These are phyloP conservation scores for Leptocoma aspasia DNA, from an alignment of 2,113 vertebrate genomes.

Conservation along the genomic window DNA sequence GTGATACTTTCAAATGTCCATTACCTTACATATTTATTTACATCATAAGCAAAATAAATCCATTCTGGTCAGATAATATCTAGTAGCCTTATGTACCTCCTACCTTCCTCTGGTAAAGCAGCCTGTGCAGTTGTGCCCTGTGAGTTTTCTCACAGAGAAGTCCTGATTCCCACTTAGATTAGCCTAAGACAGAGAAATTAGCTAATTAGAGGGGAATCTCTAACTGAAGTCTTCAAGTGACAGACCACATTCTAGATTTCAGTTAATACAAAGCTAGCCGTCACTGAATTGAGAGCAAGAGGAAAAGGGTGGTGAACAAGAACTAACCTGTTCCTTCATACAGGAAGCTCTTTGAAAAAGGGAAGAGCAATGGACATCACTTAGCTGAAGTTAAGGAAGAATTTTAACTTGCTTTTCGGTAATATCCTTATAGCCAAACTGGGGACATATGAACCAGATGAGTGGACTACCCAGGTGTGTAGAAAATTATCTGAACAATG, in stretches of 20 bases:
- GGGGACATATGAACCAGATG: background rate
- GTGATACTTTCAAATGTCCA: background rate
- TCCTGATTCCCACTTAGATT: background rate
- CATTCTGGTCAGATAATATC: background rate
- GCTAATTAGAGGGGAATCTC: background rate
- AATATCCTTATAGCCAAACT: background rate
- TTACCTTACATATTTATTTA: background rate
- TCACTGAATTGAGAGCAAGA: background rate
- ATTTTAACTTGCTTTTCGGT: background rate
- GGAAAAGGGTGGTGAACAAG: background rate
- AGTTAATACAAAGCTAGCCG: background rate
- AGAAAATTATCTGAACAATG: background rate
- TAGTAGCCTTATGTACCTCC: rapidly evolving
- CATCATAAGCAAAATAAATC: background rate
- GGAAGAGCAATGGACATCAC: background rate
- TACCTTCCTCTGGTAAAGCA: background rate
- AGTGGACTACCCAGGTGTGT: background rate
- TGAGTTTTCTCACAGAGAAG: background rate
- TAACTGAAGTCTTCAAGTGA: background rate
- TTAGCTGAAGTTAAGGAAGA: background rate
- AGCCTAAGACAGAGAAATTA: background rate
- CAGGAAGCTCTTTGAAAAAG: background rate
- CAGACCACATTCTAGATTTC: background rate
- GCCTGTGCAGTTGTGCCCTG: rapidly evolving
- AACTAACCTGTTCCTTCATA: background rate